Base-by-base conservation (phyloP, 2,113 vertebrate genomes). In the Psettodes erumei region DNA sequence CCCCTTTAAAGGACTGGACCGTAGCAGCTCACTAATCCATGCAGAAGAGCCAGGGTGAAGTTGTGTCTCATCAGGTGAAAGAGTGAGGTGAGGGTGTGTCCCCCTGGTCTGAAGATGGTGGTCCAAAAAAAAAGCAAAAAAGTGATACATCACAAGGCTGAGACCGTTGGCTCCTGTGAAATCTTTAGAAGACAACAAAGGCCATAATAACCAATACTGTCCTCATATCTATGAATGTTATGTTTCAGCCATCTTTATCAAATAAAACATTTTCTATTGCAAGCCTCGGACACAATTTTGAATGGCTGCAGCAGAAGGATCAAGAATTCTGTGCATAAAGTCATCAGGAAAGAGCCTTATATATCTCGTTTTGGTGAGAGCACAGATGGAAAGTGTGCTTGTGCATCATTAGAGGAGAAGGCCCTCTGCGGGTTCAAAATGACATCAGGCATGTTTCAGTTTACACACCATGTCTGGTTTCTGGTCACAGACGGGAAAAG, bases 111-210 rank as follows among this genome's bases (percentile, higher is more conserved):
- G 13, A 64, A 74, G 43, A 50, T 25, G 19, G n/a, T 6, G 38
- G 6, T n/a, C n/a, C n/a, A n/a, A n/a, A n/a, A n/a, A n/a, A n/a
- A n/a, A n/a, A 63, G 27, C 6, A 47, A 15, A 68, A 42, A 73
- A n/a, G 67, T 47, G 56, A 71, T 69, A 63, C 54, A 73, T 37
- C 30, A 15, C 54, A 53, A 53, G 66, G 51, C 54, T 18, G 35
- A 8, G 45, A 48, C 61, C 53, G 50, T 54, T 45, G 60, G 50
- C 43, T 51, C 54, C 64, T 56, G 18, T n/a, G 18, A 58, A 64
- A 64, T 25, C 21, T 16, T 43, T 16, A 13, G 28, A 51, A 33
- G 19, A 73, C 61, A 58, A 40, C 63, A 64, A 68, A 80, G 47
- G 33, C 55, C 42, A 8, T 4, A 4, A 37, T 42, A 47, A 28